Base-by-base conservation (phyloP, 2,113 vertebrate species). In the Ctenodactylus gundi region DNA sequence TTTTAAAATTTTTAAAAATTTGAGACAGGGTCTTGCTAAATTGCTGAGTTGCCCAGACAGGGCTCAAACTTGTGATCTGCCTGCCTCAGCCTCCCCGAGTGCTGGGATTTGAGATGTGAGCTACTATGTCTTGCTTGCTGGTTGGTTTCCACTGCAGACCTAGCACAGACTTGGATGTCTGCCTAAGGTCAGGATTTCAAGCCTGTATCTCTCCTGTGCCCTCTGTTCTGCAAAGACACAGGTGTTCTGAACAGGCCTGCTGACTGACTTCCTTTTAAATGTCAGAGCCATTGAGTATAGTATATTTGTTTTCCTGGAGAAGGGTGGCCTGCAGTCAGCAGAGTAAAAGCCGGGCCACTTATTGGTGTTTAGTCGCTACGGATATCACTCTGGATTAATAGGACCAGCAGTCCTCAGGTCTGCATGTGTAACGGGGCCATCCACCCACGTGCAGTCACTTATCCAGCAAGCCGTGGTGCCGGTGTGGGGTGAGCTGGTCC, bases 381-480 rank as follows among this genome's bases (percentile, higher is more conserved):
- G 70, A 96, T 90, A 97, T 92, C 91, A 85, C 76, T 53, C 68
- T 65, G 92, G 84, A 96, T 96, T 95, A 91, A 95, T 94, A 96
- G 93, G 93, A 93, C 93, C 95, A 93, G 77, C 94, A 90, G 76
- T 75, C 88, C 53, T 53, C 67, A 94, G 80, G 93, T 93, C 72
- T 96, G 58, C 75, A 77, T 87, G 95, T 92, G 85, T 49, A 93
- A 91, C 96, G 91, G 70, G 92, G 92, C 72, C 84, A 85, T 95
- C 94, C 91, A 95, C 65, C 78, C 36, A 78, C 96, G 96, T 88
- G 72, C 85, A 88, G 93, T 97, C 97, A 88, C 83, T 95, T 97
- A 95, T 92, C 94, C 96, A 97, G 93, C 93, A 84, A 94, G 85
- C 94, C 31, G 9, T 88, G 90, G 85, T 94, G 82, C 92, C 1